A percentile compares a stretch with the other conserved stretches of the same genome.
These are phyloP conservation scores for Aphelocoma californica DNA, from an alignment of 2,797 vertebrate genomes.

Conservation along the genomic window DNA sequence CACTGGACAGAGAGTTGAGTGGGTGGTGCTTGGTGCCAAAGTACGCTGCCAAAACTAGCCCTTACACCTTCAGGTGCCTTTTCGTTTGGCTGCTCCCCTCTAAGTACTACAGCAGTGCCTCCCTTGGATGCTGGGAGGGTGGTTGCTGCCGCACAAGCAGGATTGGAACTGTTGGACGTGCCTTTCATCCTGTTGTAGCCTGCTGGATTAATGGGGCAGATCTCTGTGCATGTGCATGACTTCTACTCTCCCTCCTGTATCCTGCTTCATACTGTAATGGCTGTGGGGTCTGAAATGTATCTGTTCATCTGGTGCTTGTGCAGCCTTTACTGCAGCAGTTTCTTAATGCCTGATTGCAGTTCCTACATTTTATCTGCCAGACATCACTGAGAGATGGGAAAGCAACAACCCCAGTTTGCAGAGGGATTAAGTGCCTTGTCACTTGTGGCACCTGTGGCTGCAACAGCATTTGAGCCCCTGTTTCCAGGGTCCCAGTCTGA, in stretches of 20 bases:
- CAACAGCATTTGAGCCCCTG: not conserved
- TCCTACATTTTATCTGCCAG: not conserved
- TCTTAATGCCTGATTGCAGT: not conserved
- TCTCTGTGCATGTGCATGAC: not conserved
- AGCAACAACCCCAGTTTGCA: fast-evolving
- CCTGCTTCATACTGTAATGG: not conserved
- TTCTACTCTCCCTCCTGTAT: not conserved
- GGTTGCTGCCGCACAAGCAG: not conserved
- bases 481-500: not conserved
- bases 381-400: not conserved
- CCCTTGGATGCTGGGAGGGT: not conserved
- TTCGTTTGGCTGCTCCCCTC: not conserved
- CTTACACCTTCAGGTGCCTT: not conserved
- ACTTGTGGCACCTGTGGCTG: not conserved
- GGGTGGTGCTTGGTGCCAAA: not conserved
- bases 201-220: constrained; percentile 20
- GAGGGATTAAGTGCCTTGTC: not conserved
- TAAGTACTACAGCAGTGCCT: not conserved
- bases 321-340: not conserved
- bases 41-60: fast-evolving
- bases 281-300: not conserved
- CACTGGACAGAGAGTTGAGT: not conserved
- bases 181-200: constrained; percentile 30
- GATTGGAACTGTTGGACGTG: not conserved
- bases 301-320: not conserved